phyloP scores from a whole-genome alignment of 2,888 invertebrate species.

The Chorisops tibialis region DNA sequence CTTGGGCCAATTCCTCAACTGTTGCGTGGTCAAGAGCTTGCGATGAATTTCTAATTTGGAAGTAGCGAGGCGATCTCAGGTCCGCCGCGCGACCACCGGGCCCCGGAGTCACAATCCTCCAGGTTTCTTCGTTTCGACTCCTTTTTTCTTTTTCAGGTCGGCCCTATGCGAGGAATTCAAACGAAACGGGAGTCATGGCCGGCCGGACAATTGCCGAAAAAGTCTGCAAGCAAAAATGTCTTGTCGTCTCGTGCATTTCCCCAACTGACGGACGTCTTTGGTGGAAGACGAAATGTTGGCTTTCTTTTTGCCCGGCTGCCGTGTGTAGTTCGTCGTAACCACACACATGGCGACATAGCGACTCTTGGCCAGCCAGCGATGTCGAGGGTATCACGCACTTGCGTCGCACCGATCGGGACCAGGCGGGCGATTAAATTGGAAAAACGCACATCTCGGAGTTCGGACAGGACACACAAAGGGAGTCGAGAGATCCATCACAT shows the following conservation, averaged over 20 bases:
- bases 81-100: conserved; percentile 9
- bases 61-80: not conserved
- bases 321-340: too few relatives aligned
- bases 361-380: too few relatives aligned
- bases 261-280: not conserved
- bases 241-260: conserved; percentile 9
- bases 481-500: conserved; percentile 15
- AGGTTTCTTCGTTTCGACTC: not conserved
- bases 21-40: conserved; percentile 23
- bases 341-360: too few relatives aligned
- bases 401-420: too few relatives aligned
- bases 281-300: not conserved
- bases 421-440: too few relatives aligned
- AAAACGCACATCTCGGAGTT: not conserved
- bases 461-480: conserved; percentile 5
- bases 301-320: too few relatives aligned
- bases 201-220: not conserved
- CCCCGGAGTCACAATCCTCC: not conserved
- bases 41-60: conserved; percentile 19
- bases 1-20: conserved; percentile 7
- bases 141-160: conserved; percentile 6
- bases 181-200: not conserved
- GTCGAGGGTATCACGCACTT: too few relatives aligned
- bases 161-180: conserved; percentile 10
- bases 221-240: conserved; percentile 6